phyloP scores from a whole-genome alignment of 2,113 vertebrate species.

The Bagarius yarrelli region DNA sequence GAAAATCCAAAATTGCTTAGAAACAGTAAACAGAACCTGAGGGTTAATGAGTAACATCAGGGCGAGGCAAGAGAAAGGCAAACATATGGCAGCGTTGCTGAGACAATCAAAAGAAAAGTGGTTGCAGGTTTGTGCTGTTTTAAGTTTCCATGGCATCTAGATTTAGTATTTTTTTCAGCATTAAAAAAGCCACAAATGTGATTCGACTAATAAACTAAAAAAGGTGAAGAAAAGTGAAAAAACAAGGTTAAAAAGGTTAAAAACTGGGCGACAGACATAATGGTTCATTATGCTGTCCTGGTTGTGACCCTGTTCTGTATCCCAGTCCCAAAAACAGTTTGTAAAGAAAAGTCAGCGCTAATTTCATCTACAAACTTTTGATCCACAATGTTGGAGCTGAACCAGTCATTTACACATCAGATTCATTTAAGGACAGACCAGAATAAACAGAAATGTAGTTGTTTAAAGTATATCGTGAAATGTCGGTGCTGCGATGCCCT shows the following conservation, averaged over 20 bases:
- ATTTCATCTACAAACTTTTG: neutral
- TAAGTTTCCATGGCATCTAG: conserved; percentile 35
- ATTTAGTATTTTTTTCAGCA: conserved; percentile 21
- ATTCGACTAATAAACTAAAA: conserved; percentile 53
- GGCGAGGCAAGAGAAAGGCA: neutral
- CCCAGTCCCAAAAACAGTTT: neutral
- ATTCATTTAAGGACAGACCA: neutral
- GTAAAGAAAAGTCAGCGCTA: neutral
- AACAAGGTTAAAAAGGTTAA: conserved; percentile 10
- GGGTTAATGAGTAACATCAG: conserved; percentile 10
- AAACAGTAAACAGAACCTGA: neutral
- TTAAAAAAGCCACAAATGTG: conserved; percentile 41
- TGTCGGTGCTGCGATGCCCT: neutral
- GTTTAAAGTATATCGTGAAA: neutral
- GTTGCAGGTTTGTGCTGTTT: conserved; percentile 16
- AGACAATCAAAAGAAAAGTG: neutral
- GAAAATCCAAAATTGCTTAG: neutral
- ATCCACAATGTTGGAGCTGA: neutral
- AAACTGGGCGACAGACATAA: conserved; percentile 20
- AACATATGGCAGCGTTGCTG: neutral
- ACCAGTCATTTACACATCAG: neutral
- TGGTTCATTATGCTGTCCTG: conserved; percentile 32
- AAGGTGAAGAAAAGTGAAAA: conserved; percentile 36
- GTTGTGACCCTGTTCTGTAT: conserved; percentile 16
- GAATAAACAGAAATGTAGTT: neutral